A percentile compares a stretch with the other conserved stretches of the same genome.
These are phyloP conservation scores for Calcarius lapponicus DNA, from an alignment of 2,797 vertebrate genomes.

Conservation along the genomic window DNA sequence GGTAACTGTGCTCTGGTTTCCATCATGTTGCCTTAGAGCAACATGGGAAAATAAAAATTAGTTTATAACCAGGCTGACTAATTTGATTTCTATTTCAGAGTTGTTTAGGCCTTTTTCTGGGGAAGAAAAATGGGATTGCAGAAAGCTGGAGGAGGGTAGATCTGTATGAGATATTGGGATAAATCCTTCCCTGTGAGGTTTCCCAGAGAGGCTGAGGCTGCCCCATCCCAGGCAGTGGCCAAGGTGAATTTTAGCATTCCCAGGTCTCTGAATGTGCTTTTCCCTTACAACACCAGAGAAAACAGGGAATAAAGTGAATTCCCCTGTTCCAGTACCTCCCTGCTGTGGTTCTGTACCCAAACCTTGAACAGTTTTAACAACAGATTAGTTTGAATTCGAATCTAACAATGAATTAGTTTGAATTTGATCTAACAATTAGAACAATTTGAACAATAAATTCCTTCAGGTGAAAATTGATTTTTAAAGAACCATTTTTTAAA, in stretches of 20 bases:
- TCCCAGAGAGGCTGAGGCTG: not conserved
- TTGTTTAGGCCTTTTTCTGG: not conserved
- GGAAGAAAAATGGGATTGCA: not conserved
- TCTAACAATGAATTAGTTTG: too few relatives aligned
- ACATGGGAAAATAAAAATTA: not conserved
- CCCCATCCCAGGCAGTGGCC: not conserved
- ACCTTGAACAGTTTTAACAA: not conserved
- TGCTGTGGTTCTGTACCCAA: not conserved
- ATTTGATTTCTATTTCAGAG: not conserved
- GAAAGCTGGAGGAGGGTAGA: not conserved
- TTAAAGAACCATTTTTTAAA: not conserved
- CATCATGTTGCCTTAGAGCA: accelerated
- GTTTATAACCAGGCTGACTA: not conserved
- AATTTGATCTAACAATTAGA: too few relatives aligned
- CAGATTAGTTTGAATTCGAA: too few relatives aligned
- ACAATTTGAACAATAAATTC: not conserved
- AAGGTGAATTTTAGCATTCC: not conserved
- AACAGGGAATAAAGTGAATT: not conserved
- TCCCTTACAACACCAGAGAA: not conserved
- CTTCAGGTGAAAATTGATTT: not conserved
- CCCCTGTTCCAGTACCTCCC: not conserved
- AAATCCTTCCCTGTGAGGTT: not conserved
- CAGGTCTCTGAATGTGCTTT: not conserved
- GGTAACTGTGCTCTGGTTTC: not conserved
- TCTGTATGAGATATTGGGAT: not conserved